A percentile compares a stretch with the other conserved stretches of the same genome.
phyloP scores from a whole-genome alignment of 2,797 vertebrate genomes.

The Malacoraja senta region DNA sequence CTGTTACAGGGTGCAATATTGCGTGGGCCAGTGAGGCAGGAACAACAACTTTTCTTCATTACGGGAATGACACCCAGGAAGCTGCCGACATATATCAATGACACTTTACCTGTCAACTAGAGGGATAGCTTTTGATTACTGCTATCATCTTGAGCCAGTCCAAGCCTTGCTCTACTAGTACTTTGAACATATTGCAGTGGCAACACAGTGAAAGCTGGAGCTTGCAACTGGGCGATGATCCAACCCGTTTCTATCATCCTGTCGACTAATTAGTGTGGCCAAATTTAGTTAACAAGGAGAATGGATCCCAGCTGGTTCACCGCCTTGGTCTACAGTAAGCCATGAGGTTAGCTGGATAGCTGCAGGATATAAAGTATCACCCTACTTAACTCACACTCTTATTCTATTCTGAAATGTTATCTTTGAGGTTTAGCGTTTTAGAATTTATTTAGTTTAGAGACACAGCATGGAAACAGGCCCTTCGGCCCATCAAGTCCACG shows the following conservation, averaged over 20 bases:
- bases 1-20: slow-evolving; percentile 44
- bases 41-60: slow-evolving; percentile 54
- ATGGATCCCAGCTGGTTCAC: slow-evolving; percentile 41
- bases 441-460: too few relatives aligned
- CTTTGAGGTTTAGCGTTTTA: background rate
- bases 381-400: background rate
- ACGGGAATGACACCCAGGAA: slow-evolving; percentile 55
- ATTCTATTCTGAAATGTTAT: slow-evolving; percentile 15
- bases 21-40: slow-evolving; percentile 50
- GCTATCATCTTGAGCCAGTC: slow-evolving; percentile 44
- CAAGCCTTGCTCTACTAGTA: slow-evolving; percentile 40
- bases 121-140: slow-evolving; percentile 52
- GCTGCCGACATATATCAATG: slow-evolving; percentile 53
- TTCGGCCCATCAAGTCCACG: too few relatives aligned
- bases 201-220: slow-evolving; percentile 38
- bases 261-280: slow-evolving; percentile 47
- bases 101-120: slow-evolving; percentile 53
- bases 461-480: too few relatives aligned
- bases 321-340: slow-evolving; percentile 42
- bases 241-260: slow-evolving; percentile 48
- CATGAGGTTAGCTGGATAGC: slow-evolving; percentile 49
- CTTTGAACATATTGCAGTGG: slow-evolving; percentile 42
- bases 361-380: slow-evolving; percentile 42
- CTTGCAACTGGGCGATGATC: slow-evolving; percentile 43
- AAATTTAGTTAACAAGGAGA: slow-evolving; percentile 46